Evolutionary conservation across 2,797 vertebrate species (phyloP), one percentile per base, ranked within the genome.

Genomic region (Kryptopterus vitreolus): DNA sequence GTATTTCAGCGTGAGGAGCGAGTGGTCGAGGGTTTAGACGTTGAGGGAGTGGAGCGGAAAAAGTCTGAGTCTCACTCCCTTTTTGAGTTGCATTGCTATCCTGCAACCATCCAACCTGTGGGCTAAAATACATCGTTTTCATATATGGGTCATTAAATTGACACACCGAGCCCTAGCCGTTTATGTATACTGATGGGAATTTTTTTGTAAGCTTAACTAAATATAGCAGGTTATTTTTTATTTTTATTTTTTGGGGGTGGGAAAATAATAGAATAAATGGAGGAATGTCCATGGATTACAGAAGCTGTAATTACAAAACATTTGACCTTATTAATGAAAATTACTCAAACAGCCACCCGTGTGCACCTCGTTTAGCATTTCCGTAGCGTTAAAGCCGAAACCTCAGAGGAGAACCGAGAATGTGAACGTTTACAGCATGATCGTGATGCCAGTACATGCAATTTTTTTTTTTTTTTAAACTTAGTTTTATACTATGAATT

Each of bases 361-460:
- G 85, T 33, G 29, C 69, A 35, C 50, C 12, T 89, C 85, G 77
- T 85, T 74, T 77, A 66, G 75, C 43, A 22, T 78, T 81, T 76
- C 59, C 26, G 46, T 33, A 83, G 79, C 80, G 86, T 82, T 48
- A 8, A 86, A 87, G 83, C 83, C 84, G 70, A 86, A 85, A 76
- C 77, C 52, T 4, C 52, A 80, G 72, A 38, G 33, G 38, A 85
- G 81, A 73, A 82, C 83, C 87, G 83, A 86, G 87, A 90, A 90
- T 91, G 87, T 83, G 76, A 78, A 66, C 62, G 74, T 78, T 80
- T 79, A 78, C 91, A 93, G 91, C 91, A 91, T 91, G 90, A 90
- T 80, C 72, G 87, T 86, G 83, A 86, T 83, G 88, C 86, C 83
- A 90, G 84, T 86, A 78, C 87, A 86, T 84, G 81, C 86, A 87